Evolutionary conservation across 2,888 invertebrate species (phyloP).

Genomic region (Fabriciana adippe): DNA sequence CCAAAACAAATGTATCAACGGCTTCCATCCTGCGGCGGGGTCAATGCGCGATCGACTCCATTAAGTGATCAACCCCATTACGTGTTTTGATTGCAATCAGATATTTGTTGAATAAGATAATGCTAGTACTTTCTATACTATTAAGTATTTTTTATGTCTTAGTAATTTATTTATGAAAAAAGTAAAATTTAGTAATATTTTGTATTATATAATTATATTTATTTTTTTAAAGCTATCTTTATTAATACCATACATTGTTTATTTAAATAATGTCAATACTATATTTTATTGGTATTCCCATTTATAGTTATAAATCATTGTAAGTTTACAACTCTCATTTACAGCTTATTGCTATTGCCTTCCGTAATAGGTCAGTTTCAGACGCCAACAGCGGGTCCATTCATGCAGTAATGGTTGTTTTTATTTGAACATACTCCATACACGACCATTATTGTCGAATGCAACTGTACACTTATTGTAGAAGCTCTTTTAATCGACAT

Average conservation of each 20-base stretch:
- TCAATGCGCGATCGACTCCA: slow-evolving; percentile 74
- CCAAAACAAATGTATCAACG: slow-evolving; percentile 60
- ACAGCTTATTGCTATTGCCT: slow-evolving; percentile 41
- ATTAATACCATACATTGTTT: too few relatives aligned
- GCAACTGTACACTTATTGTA: slow-evolving; percentile 37
- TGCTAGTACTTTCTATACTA: too few relatives aligned
- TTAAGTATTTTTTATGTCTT: not conserved
- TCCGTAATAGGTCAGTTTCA: slow-evolving; percentile 55
- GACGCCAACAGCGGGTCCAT: slow-evolving; percentile 68
- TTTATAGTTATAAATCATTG: too few relatives aligned
- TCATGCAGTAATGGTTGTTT: slow-evolving; percentile 71
- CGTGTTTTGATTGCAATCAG: slow-evolving; percentile 57
- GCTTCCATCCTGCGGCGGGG: slow-evolving; percentile 59
- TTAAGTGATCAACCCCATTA: slow-evolving; percentile 67
- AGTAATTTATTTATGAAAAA: too few relatives aligned
- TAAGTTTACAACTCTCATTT: not conserved
- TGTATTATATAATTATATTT: too few relatives aligned
- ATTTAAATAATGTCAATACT: too few relatives aligned
- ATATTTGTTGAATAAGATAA: not conserved
- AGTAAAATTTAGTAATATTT: too few relatives aligned
- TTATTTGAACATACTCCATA: slow-evolving; percentile 55
- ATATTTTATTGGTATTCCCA: not conserved
- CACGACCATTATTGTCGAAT: slow-evolving; percentile 41
- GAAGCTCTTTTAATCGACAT: slow-evolving; percentile 19
- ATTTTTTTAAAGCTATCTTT: too few relatives aligned